Base-by-base conservation (phyloP, 2,888 invertebrate genomes). In the Cephus rjabovi region DNA sequence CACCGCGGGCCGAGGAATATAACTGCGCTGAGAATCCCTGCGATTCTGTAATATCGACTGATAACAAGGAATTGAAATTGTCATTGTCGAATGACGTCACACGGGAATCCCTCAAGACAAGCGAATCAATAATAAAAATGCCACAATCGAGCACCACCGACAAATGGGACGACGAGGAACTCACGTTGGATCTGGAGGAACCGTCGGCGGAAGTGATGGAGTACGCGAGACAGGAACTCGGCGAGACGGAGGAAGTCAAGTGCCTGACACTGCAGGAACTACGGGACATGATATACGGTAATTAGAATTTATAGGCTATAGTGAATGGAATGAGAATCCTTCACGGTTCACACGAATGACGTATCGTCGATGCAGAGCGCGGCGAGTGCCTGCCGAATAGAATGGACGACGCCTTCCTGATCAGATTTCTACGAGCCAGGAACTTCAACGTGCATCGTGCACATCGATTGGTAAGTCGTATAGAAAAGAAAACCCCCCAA, bases 341-440 rank as follows among this genome's bases (percentile, higher is more conserved):
- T 56, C 56, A 23, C 23, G 56, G 23, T 56, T 56, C 56, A 56
- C 56, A 56, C 56, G 56, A 56, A 56, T 56, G 23, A 56, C 56
- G 74, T 79, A 74, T 75, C 40, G 40, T 77, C 74, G 77, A 93
- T 93, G 77, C 92, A 96, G 97, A 96, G 89, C 94, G 94, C 80
- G 96, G 96, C 68, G 96, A 96, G 87, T 96, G 95, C 89, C 93
- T 92, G 75, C 96, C 95, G 4, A 95, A 95, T 84, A 93, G 96
- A 79, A 95, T 95, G 92, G 97, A 97, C 90, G 96, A 97, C 87
- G 94, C 93, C 34, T 96, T 94, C 89, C 92, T 97, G 78, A 92
- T 95, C 75, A 94, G 95, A 89, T 97, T 96, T 89, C 92, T 97
- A 80, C 94, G 97, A 82, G 95, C 96, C 3, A 94, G 96, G 84